Evolutionary conservation across 53 echinoderm and acorn worm genomes (phyloP), one percentile per base, ranked within the genome.

Genomic region (Paracentrotus lividus): DNA sequence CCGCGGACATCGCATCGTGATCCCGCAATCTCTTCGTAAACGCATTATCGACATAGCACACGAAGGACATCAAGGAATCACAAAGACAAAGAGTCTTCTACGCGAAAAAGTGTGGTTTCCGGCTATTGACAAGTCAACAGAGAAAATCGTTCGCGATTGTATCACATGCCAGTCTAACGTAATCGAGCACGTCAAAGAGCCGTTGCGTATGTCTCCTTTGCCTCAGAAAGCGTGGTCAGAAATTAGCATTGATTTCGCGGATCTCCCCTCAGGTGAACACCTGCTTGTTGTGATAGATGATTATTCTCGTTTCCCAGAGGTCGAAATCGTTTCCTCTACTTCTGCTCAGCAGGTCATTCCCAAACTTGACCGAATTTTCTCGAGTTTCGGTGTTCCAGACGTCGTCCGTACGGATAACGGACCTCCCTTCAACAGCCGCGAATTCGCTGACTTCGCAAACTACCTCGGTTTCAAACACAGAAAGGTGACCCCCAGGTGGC

Each of bases 11-110:
- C n/a, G 64, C n/a, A 24, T 64, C 26, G 64, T 64, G 12, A 64
- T 64, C 29, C 64, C 64, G 0, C n/a, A 27, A n/a, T n/a, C 64
- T 0, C 64, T 64, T 64, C n/a, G 64, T 20, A 56, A 20, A 8
- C 36, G 68, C 44, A 88, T 88, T 7, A 54, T 93, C 0, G 45
- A 88, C 3, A 34, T 93, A 15, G 93, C 88, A 8, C 93, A 93
- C 27, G 93, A 93, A 42, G 93, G 93, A 14, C 93, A 93, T 86
- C 93, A 93, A 85, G 93, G 93, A 12, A 93, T 93, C 64, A 29
- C 88, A 20, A 53, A 56, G 21, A 93, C 93, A 51, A 93, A 93
- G 55, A 65, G 86, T 5, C 44, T 93, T 55, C 27, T 86, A 49
- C 86, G 54, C 52, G 52, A 53, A 5, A 86, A 86, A 52, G 86